Evolutionary conservation across 2,888 invertebrate genomes (phyloP), one percentile per base, ranked within the genome.

Genomic region (Eupithecia exiguata): DNA sequence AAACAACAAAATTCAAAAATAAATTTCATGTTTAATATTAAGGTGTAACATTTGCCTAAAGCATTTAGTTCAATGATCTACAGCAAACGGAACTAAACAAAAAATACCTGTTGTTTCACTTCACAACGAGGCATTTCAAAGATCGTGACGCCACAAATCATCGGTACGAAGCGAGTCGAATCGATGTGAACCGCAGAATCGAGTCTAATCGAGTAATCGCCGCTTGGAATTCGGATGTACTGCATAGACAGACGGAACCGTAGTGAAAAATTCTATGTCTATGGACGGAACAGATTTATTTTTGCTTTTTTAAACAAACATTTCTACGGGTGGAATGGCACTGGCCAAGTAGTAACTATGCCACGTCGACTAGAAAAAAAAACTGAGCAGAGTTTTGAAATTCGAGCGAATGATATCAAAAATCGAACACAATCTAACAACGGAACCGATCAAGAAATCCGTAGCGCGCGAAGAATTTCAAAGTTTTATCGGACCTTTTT

Each of bases 131-230:
- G 81, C 83, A 82, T 83, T 82, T 83, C 82, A 79, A 80, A 84
- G 84, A 87, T 89, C 89, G 89, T 91, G 91, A 89, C 84, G 84
- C 84, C 81, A 87, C 87, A 86, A 91, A 88, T 89, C 87, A 88
- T 87, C 86, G 85, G 86, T 86, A 87, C 85, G 82, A 88, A 84
- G 84, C 89, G 87, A 84, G 86, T 88, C 92, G 87, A 91, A 92
- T 91, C 81, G 83, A 86, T 86, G 87, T 88, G 87, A 87, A 91
- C 90, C 85, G 84, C 84, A 81, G 87, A 87, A 86, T 88, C 84
- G 83, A 83, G 82, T 84, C 80, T 85, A 85, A 86, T 85, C 87
- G 84, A 82, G 76, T 77, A 78, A 80, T 78, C 78, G 77, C 71
- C 83, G 84, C 82, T 87, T 83, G 85, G 83, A 87, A 86, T 79